phyloP scores from a whole-genome alignment of 2,888 invertebrate genomes.

The Caenorhabditis imperialis region DNA sequence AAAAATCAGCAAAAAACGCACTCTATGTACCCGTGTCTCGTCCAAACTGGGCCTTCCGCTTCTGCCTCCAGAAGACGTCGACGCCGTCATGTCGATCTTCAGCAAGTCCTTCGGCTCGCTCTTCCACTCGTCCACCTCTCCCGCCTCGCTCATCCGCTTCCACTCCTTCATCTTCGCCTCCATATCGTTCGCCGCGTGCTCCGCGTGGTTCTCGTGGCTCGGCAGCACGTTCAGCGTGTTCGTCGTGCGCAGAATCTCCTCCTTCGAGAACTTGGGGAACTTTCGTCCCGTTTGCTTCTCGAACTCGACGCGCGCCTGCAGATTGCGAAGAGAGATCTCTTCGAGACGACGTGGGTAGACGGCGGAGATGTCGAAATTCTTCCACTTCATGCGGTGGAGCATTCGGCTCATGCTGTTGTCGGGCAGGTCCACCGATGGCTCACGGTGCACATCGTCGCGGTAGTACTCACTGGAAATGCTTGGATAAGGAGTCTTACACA shows the following conservation, averaged over 20 bases:
- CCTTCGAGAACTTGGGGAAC: slow-evolving; percentile 8
- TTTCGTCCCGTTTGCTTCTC: slow-evolving; percentile 29
- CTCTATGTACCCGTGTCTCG: slow-evolving; percentile 7
- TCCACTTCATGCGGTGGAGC: slow-evolving; percentile 4
- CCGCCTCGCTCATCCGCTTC: not conserved
- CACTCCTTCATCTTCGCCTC: slow-evolving; percentile 11
- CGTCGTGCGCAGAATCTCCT: not conserved
- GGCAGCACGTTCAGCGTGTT: not conserved
- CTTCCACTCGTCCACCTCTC: slow-evolving; percentile 1
- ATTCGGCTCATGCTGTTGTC: not conserved
- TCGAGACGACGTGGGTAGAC: not conserved
- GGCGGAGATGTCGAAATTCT: not conserved
- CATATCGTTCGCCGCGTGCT: not conserved
- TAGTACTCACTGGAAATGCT: no score
- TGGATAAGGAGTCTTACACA: no score
- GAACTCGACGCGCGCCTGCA: slow-evolving; percentile 2
- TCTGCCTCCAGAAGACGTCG: not conserved
- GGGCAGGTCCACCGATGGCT: not conserved
- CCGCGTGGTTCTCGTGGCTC: not conserved
- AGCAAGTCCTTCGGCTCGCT: slow-evolving; percentile 5
- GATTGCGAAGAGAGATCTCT: not conserved
- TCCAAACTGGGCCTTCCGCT: slow-evolving; percentile 18
- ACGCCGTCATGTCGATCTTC: not conserved
- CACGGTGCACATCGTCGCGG: no score
- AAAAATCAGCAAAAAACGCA: no score